Evolutionary conservation across 1,140 invertebrate genomes (phyloP), one percentile per base, ranked within the genome.

Genomic region (Psilanteris sp.): DNA sequence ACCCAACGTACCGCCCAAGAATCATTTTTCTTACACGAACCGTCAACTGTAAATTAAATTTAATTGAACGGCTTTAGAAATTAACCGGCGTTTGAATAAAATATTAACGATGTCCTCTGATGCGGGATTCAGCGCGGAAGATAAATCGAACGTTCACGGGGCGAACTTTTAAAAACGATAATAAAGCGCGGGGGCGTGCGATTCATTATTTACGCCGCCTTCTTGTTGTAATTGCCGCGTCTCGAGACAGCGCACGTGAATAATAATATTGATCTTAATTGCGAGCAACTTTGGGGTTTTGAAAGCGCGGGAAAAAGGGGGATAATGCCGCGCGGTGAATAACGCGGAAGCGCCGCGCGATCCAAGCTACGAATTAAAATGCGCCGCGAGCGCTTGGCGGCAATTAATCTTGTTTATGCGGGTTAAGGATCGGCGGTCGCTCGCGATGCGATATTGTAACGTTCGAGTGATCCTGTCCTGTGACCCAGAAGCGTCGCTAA

Each of bases 211-310:
- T 20, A 20, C 2, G 2, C 18, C 2, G 5, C 18, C 18, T 5
- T 59, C 27, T 70, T 43, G 31, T 59, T 26, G 52, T 50, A 50
- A 70, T 59, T 59, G 43, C 26, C 52, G 14, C 24, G 27, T 15
- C 39, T 26, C 22, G 41, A 55, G 50, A 9, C 32, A 29, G 18
- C 16, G 32, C 50, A 20, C 59, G 5, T 70, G 55, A 71, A 61
- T 71, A 62, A 71, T 54, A 52, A 46, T 32, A 54, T 71, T 31
- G 55, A 59, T 71, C 29, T 27, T 71, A 24, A 31, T 62, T 55
- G 16, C 39, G 41, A 37, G 29, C 18, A 48, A 62, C 54, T 62
- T 31, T 10, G 24, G 13, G 24, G 9, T 13, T 16, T 9, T 31
- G 9, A 52, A 26, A 46, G 2, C 3, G 9, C 8, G 24, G 15